Evolutionary conservation across 2,113 vertebrate genomes (phyloP), one percentile per base, ranked within the genome.

Genomic region (Tamias sibiricus): DNA sequence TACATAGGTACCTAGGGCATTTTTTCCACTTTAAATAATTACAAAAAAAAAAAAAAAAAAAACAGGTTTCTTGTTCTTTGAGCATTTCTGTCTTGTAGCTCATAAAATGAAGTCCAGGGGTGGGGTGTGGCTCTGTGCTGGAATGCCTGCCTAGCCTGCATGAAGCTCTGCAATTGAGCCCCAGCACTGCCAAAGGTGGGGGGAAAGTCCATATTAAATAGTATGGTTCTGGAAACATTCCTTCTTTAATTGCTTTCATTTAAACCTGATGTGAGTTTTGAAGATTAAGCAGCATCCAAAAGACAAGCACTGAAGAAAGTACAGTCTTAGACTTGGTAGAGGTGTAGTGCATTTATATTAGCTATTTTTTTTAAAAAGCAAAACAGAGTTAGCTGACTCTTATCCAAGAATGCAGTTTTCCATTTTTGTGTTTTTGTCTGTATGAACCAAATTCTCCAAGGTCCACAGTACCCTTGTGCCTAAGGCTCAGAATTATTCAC

Each of bases 21-120:
- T 91, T 24, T 89, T 92, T 94, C 47, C n/a, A 62, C 57, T 83
- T 92, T 62, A 90, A 97, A 82, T 66, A 94, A 75, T 64, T 76
- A 86, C n/a, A 87, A n/a, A 44, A 75, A 69, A 30, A 44, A 49
- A 49, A 2, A 52, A 30, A 4, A 57, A 22, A 30, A 74, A 6
- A 62, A 30, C 52, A 47, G 32, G 6, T 69, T 82, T 76, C 32
- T 69, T 74, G 82, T 59, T 94, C 84, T 94, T 17, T 4, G 6
- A 28, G 64, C 35, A 14, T 22, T 64, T 86, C 62, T 76, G 69
- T 64, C 72, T 85, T 24, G 20, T 9, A 64, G 47, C 40, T 74
- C 91, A 26, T n/a, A n/a, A 95, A 80, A 75, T 40, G 20, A 85
- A 75, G 42, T 87, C 10, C n/a, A 72, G 32, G 32, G 40, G 76